These are phyloP conservation scores for Myiopsitta monachus DNA, from an alignment of 2,113 vertebrate genomes.

Conservation along the genomic window DNA sequence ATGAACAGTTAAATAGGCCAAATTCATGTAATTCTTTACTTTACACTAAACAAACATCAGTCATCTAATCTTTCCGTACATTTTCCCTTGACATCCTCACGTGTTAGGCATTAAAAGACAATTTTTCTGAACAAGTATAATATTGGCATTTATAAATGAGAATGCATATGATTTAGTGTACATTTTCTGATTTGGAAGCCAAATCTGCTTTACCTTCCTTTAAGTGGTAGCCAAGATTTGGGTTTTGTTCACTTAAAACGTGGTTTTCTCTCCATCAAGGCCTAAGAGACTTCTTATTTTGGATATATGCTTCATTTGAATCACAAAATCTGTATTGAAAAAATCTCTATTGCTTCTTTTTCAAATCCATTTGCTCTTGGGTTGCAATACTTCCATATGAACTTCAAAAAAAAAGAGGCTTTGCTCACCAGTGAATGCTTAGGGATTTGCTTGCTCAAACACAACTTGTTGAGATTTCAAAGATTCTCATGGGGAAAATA, in stretches of 20 bases:
- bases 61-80: not conserved
- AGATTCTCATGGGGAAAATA: not conserved
- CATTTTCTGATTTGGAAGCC: not conserved
- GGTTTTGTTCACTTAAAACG: not conserved
- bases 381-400: not conserved
- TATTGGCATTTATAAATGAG: not conserved
- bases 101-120: not conserved
- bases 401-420: not conserved
- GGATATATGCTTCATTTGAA: not conserved
- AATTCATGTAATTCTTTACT: not conserved
- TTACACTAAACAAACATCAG: not conserved
- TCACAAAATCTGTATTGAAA: not conserved
- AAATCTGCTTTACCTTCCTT: not conserved
- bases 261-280: not conserved
- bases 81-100: not conserved
- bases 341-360: not conserved
- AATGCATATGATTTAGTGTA: not conserved
- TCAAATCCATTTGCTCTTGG: not conserved
- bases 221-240: not conserved
- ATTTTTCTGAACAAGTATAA: not conserved
- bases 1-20: not conserved
- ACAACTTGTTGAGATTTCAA: not conserved
- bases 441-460: not conserved
- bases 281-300: not conserved
- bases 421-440: not conserved